Evolutionary conservation across 2,888 invertebrate genomes (phyloP), one percentile per base, ranked within the genome.

Genomic region (Caenorhabditis zanzibari): DNA sequence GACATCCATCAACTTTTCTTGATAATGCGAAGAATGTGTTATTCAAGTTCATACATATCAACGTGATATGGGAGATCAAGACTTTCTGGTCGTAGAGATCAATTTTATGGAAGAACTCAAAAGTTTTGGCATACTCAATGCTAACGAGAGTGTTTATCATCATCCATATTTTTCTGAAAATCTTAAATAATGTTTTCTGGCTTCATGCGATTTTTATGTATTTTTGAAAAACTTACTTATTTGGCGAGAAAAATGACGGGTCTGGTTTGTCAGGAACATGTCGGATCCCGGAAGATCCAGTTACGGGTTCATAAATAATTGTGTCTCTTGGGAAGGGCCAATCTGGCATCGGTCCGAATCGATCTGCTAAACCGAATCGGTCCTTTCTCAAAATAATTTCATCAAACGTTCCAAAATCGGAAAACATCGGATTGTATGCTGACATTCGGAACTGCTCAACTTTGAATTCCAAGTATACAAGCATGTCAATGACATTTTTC

Each of bases 111-210:
- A 77, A 59, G 52, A 77, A 82, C 44, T 49, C 44, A 49, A 82
- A 82, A 0, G 82, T 82, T 22, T 82, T 82, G 1, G 68, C 72
- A 28, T 82, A 82, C n/a, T 82, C 82, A n/a, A 66, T 56, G 4
- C 19, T 66, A 0, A 56, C 28, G 14, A 75, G 10, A 1, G 49
- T 56, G 52, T 75, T 64, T 26, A 44, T 63, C 2, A 35, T n/a
- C 38, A 47, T 44, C 75, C 75, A 75, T 5, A 32, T 14, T 47
- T 64, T 64, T n/a, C 66, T 47, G 61, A 10, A 61, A 38, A 19
- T n/a, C 26, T 14, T 12, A 12, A 4, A 19, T 6, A 32, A 32
- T 4, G 32, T 32, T 6, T 6, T 6, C 32, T 32, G 4, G 4
- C 32, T 52, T 26, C 26, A 56, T n/a, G n/a, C n/a, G 44, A 44